phyloP scores from a whole-genome alignment of 2,888 invertebrate species.

The Tortricodes alternella region DNA sequence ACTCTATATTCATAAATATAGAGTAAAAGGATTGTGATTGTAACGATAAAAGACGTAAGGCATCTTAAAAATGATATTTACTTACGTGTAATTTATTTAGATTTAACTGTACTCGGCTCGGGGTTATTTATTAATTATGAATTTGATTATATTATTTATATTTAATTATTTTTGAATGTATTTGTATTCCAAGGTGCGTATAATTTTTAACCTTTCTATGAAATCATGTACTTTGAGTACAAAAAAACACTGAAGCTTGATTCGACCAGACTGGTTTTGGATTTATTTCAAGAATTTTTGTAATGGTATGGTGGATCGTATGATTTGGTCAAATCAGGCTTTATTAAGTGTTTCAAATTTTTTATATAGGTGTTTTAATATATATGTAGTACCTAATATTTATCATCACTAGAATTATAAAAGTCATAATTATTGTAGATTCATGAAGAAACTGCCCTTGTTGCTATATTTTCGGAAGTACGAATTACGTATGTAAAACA shows the following conservation, averaged over 20 bases:
- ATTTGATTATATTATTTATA: neutral
- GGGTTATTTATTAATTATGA: neutral
- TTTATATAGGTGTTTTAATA: slow-evolving; percentile 16
- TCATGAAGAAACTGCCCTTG: too few relatives aligned
- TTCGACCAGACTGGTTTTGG: too few relatives aligned
- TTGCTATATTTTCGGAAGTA: too few relatives aligned
- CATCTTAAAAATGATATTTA: neutral
- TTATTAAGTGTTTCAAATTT: neutral
- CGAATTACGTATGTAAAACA: too few relatives aligned
- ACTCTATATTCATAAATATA: neutral
- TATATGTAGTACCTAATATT: neutral
- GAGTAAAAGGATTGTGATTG: neutral
- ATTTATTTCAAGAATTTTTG: too few relatives aligned
- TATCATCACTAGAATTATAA: neutral
- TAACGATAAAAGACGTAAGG: neutral
- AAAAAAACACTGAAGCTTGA: neutral
- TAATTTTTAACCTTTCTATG: slow-evolving; percentile 9
- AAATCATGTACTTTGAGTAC: slow-evolving; percentile 26
- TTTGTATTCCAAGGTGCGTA: slow-evolving; percentile 39
- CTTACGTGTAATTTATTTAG: neutral
- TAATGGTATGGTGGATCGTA: too few relatives aligned
- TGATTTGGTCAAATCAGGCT: too few relatives aligned
- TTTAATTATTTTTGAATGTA: slow-evolving; percentile 6
- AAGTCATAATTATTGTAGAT: too few relatives aligned
- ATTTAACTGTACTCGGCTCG: slow-evolving; percentile 3